Conservation (phyloP, 1,140 invertebrate genomes). For the Streblospio benedicti region DNA sequence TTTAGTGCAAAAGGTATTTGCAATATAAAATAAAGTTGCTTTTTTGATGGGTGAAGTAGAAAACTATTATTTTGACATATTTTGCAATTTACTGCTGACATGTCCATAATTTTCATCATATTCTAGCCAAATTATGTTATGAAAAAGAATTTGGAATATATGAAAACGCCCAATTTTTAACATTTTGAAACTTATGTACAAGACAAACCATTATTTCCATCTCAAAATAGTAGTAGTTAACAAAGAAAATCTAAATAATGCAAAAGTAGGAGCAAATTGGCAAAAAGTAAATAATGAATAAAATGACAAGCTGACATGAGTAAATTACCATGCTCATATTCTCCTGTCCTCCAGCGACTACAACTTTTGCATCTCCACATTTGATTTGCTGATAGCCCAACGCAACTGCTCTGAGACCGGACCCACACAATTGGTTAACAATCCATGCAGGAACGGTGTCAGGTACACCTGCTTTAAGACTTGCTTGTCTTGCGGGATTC, state of each 20-base stretch:
- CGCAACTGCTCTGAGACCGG: constrained; percentile 67
- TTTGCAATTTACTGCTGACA: too few species aligned
- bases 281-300: background rate
- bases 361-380: constrained; percentile 59
- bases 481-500: constrained; percentile 75
- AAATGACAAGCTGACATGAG: background rate
- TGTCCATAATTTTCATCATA: too few species aligned
- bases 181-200: too few species aligned
- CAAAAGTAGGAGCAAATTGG: background rate
- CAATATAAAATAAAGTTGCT: too few species aligned
- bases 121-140: too few species aligned
- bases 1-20: too few species aligned
- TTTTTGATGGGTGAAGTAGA: too few species aligned
- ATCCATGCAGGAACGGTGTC: constrained; percentile 61
- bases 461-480: constrained; percentile 68
- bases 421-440: constrained; percentile 81
- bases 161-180: too few species aligned
- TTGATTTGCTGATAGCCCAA: constrained; percentile 64
- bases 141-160: too few species aligned
- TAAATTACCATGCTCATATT: constrained; percentile 62
- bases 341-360: constrained; percentile 77
- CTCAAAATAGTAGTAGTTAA: background rate
- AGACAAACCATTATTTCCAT: too few species aligned
- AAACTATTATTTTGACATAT: too few species aligned
- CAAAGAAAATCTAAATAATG: background rate